These are phyloP conservation scores for Poecile atricapillus DNA, from an alignment of 2,113 vertebrate genomes.

Conservation along the genomic window DNA sequence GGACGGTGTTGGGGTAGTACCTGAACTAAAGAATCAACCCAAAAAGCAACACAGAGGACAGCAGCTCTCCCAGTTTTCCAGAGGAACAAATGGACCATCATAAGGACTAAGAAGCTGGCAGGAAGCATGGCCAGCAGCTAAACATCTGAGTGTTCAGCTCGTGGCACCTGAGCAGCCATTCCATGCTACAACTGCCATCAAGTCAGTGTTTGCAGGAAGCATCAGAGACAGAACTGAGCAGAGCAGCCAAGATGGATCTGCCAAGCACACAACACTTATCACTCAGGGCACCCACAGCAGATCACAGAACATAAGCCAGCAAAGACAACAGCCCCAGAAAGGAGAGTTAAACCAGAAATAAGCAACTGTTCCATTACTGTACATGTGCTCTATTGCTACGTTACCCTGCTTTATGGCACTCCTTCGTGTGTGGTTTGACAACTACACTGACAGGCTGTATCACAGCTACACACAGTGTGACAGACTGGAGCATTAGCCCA, in stretches of 20 bases:
- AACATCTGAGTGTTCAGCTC: neutral
- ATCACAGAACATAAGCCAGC: slow-evolving; percentile 39
- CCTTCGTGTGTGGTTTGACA: neutral
- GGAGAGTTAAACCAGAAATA: slow-evolving; percentile 11
- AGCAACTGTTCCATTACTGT: slow-evolving; percentile 44
- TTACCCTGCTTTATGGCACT: slow-evolving; percentile 18
- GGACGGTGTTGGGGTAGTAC: neutral
- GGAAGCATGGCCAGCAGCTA: neutral
- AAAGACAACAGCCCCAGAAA: slow-evolving; percentile 31
- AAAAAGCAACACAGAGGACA: neutral
- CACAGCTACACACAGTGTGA: neutral
- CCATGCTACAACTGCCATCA: neutral
- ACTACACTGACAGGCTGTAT: slow-evolving; percentile 1
- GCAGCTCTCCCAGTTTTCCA: neutral
- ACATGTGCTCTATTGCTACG: neutral
- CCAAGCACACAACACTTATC: slow-evolving; percentile 19
- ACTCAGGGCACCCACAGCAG: slow-evolving; percentile 40
- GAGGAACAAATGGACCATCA: neutral
- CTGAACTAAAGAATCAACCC: neutral
- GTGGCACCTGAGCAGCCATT: neutral
- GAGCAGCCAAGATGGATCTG: neutral
- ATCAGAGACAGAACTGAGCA: neutral
- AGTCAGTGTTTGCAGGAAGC: neutral
- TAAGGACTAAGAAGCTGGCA: neutral
- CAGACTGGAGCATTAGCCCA: slow-evolving; percentile 24